Evolutionary conservation across 2,113 vertebrate species (phyloP).

Genomic region (Microtus ochrogaster): DNA sequence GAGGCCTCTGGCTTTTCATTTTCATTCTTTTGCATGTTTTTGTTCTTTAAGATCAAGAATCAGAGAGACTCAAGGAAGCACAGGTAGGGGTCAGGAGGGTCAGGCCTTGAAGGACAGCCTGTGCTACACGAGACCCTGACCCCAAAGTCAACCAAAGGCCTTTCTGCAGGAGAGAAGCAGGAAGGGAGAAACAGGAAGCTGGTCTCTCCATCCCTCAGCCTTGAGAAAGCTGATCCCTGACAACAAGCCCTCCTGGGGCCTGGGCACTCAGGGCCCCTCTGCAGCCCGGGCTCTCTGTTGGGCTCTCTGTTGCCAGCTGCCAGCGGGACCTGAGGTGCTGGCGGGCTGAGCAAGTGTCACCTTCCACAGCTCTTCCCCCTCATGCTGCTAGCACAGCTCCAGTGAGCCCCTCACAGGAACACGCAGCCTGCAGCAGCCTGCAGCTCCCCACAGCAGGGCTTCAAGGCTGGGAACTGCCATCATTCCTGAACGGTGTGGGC

Average conservation of each 20-base stretch:
- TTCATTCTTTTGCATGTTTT: background rate
- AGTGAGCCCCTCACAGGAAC: background rate
- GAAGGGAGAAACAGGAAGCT: background rate
- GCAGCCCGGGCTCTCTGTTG: accelerated
- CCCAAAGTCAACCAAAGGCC: background rate
- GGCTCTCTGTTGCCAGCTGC: background rate
- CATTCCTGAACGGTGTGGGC: no score
- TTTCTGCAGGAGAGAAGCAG: background rate
- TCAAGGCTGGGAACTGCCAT: background rate
- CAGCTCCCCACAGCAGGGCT: no score
- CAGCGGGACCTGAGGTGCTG: background rate
- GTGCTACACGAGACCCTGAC: background rate
- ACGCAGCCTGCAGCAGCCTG: accelerated
- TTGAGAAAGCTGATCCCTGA: slow-evolving; percentile 43
- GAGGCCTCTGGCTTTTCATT: no score
- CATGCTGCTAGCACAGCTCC: background rate
- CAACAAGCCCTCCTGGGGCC: background rate
- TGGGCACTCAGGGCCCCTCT: background rate
- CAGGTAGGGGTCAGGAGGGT: background rate
- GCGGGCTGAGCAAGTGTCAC: background rate
- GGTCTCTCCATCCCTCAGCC: background rate
- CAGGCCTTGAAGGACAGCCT: background rate
- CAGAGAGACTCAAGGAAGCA: background rate
- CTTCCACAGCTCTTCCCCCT: background rate
- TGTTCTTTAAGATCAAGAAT: background rate